A percentile compares a stretch with the other conserved stretches of the same genome.
phyloP scores from a whole-genome alignment of 2,888 invertebrate species.

The Alentia gelatinosa region DNA sequence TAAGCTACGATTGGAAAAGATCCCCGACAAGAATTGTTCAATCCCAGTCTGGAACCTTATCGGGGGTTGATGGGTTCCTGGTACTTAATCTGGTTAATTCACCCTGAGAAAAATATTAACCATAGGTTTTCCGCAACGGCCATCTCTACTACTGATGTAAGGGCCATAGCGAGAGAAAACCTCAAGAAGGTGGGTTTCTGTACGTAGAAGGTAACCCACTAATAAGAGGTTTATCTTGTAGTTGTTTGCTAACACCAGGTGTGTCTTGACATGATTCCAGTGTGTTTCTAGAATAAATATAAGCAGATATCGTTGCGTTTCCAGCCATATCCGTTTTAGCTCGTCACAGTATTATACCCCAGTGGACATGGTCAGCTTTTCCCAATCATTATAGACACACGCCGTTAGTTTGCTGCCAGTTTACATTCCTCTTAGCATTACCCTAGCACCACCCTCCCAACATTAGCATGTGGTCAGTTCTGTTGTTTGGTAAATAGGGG shows the following conservation, averaged over 20 bases:
- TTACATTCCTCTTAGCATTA: not conserved
- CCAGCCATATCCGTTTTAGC: no score
- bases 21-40: no score
- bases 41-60: no score
- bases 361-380: conserved; percentile 1
- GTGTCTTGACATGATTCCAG: not conserved
- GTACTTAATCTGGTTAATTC: no score
- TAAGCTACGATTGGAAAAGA: no score
- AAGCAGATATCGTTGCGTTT: no score
- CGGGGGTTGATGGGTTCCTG: no score
- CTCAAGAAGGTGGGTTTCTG: no score
- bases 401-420: not conserved
- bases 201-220: not conserved
- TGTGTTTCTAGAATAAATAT: not conserved
- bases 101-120: no score
- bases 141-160: no score
- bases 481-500: not conserved
- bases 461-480: not conserved
- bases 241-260: not conserved
- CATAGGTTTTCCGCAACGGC: no score
- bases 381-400: not conserved
- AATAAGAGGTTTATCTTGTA: not conserved
- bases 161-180: no score
- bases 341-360: not conserved
- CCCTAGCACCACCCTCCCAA: not conserved